Conservation (phyloP, 1,140 invertebrate species). For the Halictus rubicundus region DNA sequence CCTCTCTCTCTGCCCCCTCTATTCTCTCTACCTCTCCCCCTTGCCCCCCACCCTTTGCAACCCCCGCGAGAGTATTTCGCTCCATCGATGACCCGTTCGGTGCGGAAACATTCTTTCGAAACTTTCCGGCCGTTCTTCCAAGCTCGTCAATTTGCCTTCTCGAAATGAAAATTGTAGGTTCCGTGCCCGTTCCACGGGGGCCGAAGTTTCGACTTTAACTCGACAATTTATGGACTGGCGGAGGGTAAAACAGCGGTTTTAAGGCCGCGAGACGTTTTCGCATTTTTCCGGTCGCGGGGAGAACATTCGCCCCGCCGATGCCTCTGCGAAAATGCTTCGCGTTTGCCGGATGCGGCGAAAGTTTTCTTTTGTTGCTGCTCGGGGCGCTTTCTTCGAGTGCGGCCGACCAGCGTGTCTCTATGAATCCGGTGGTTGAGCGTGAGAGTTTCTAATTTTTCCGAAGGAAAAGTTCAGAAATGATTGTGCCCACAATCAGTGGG, state of each 20-base stretch:
- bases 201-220: neutral
- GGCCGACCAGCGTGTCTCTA: no score
- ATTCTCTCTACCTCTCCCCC: neutral
- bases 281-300: no score
- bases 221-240: neutral
- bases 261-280: neutral
- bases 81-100: neutral
- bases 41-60: neutral
- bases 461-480: no score
- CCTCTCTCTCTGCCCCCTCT: neutral
- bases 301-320: no score
- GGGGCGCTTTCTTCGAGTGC: no score
- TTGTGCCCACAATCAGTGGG: no score
- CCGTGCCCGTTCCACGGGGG: no score
- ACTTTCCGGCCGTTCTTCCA: neutral
- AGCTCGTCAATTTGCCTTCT: neutral
- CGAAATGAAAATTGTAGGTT: constrained; percentile 1
- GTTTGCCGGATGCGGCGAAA: no score
- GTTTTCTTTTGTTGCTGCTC: no score
- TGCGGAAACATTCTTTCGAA: neutral
- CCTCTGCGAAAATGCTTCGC: no score
- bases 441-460: no score
- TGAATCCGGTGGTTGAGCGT: no score
- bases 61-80: neutral
- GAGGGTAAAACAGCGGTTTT: neutral